These are phyloP conservation scores for Chaetodon trifascialis DNA, from an alignment of 2,113 vertebrate genomes.

Conservation along the genomic window DNA sequence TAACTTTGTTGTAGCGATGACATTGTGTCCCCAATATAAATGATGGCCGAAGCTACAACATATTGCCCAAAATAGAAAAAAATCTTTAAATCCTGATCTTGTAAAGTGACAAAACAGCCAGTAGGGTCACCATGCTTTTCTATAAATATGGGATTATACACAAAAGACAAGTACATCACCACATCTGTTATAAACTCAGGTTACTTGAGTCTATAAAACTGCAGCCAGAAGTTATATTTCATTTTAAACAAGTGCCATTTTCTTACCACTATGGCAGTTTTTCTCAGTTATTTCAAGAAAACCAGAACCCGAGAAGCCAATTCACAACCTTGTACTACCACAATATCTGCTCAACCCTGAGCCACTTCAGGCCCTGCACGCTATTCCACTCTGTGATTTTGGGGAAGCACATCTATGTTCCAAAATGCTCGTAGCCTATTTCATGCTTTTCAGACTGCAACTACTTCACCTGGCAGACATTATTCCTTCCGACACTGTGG, in stretches of 20 bases:
- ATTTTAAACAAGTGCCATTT: neutral
- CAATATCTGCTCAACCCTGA: constrained; percentile 24
- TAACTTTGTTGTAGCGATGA: too few species aligned
- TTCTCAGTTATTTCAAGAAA: constrained; percentile 1
- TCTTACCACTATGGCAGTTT: neutral
- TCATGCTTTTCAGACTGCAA: constrained; percentile 38
- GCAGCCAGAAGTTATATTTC: neutral
- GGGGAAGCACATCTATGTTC: neutral
- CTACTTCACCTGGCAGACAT: constrained; percentile 24
- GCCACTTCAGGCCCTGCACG: neutral
- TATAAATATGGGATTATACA: neutral
- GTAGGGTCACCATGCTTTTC: neutral
- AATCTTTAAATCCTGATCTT: neutral
- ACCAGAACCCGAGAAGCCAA: neutral
- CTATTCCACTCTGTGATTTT: constrained; percentile 7
- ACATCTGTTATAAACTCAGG: neutral
- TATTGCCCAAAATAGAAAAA: neutral
- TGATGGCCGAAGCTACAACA: neutral
- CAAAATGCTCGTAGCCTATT: constrained; percentile 25
- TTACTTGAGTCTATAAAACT: neutral
- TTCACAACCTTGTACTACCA: neutral
- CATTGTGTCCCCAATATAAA: neutral
- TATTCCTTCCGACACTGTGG: neutral
- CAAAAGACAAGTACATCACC: neutral
- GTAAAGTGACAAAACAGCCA: neutral